Evolutionary conservation across 2,113 vertebrate genomes (phyloP).

Genomic region (Urocitellus parryii): DNA sequence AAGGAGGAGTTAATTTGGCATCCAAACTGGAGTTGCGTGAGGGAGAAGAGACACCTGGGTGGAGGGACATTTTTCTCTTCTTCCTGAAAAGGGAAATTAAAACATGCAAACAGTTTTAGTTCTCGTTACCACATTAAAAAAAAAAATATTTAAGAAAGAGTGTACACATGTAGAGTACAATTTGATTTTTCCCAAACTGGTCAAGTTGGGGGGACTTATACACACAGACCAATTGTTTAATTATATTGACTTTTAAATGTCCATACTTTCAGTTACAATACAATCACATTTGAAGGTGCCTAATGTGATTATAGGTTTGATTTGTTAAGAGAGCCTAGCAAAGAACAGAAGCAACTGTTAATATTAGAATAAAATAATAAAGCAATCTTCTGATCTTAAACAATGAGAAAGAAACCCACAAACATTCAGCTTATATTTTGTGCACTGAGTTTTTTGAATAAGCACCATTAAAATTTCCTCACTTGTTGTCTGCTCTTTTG

Average conservation of each 20-base stretch:
- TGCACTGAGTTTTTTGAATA: constrained; percentile 4
- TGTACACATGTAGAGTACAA: neutral
- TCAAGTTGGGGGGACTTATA: neutral
- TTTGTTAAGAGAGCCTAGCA: neutral
- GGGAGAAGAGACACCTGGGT: neutral
- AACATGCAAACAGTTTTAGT: constrained; percentile 53
- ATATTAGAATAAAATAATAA: constrained; percentile 52
- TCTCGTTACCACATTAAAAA: neutral
- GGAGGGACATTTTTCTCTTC: neutral
- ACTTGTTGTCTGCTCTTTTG: constrained; percentile 19
- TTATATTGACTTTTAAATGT: constrained; percentile 35
- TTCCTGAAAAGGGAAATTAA: constrained; percentile 56
- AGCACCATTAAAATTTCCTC: constrained; percentile 15
- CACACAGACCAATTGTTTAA: constrained; percentile 8
- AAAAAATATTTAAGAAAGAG: neutral
- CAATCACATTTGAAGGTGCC: constrained; percentile 13
- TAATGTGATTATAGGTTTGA: neutral
- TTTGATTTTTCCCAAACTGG: constrained; percentile 8
- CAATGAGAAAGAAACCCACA: neutral
- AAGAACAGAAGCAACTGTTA: constrained; percentile 11
- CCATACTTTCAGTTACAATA: constrained; percentile 3
- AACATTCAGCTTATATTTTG: neutral
- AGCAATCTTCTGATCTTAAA: neutral
- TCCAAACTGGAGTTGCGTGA: neutral
- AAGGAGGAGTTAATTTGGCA: constrained; percentile 49